These are phyloP conservation scores for Wasmannia auropunctata DNA, from an alignment of 1,140 invertebrate species.

Conservation along the genomic window DNA sequence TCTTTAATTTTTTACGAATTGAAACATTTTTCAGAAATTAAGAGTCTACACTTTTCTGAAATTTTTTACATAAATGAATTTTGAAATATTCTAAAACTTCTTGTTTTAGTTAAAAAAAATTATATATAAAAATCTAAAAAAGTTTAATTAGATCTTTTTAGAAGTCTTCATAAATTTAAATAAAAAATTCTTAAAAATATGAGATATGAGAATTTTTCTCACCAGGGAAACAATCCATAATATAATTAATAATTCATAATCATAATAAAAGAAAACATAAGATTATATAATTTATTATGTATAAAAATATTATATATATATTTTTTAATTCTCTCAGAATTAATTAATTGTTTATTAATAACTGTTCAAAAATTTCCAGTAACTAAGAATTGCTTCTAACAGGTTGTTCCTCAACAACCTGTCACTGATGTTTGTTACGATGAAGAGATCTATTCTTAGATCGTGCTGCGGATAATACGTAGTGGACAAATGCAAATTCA, in stretches of 20 bases:
- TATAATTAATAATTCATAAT: background rate
- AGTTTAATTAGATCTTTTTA: background rate
- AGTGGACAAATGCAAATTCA: conserved; percentile 15
- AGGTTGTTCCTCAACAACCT: conserved; percentile 26
- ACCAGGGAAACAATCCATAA: background rate
- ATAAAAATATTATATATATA: background rate
- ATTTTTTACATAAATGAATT: background rate
- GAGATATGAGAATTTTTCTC: no score
- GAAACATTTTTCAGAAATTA: no score
- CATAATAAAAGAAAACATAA: background rate
- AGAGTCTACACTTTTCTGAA: no score
- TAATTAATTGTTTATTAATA: background rate
- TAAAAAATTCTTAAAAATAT: no score
- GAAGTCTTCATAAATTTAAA: background rate
- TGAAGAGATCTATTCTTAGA: conserved; percentile 11
- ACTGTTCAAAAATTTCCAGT: background rate
- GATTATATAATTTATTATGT: background rate
- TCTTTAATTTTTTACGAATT: background rate
- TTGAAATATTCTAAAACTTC: background rate
- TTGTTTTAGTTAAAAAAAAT: background rate
- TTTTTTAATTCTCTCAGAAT: background rate
- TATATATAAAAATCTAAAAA: background rate
- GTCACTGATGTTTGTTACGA: background rate
- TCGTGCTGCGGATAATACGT: background rate
- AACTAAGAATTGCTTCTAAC: background rate